These are phyloP conservation scores for Nycticorax nycticorax DNA, from an alignment of 2,113 vertebrate genomes.

Conservation along the genomic window DNA sequence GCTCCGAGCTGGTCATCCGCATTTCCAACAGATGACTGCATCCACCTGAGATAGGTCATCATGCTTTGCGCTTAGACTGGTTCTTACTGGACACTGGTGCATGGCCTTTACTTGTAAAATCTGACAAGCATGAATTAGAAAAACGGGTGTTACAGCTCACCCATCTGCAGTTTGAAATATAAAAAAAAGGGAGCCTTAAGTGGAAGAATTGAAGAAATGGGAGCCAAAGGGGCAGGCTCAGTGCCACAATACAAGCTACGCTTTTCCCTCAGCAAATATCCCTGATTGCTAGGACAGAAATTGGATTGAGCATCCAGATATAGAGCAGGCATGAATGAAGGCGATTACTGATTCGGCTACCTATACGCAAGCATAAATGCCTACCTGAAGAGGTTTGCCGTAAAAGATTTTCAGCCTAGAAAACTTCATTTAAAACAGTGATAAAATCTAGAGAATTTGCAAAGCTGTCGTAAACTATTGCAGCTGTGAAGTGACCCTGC, in stretches of 20 bases:
- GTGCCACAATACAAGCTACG: neutral
- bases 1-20: neutral
- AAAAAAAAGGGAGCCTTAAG: neutral
- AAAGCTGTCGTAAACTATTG: neutral
- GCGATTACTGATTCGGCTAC: neutral
- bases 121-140: neutral
- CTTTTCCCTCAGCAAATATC: neutral
- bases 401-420: neutral
- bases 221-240: neutral
- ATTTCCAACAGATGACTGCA: neutral
- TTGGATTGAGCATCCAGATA: neutral
- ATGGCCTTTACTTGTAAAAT: neutral
- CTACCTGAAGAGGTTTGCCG: neutral
- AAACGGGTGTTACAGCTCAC: neutral
- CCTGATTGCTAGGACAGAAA: neutral
- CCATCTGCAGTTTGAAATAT: neutral
- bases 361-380: neutral
- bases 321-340: neutral
- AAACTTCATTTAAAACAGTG: neutral
- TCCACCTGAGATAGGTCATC: neutral
- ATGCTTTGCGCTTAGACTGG: neutral
- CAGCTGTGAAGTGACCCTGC: neutral
- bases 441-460: neutral
- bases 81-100: neutral
- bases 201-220: neutral